Percentiles rank a stretch among this genome's conserved stretches.
These are phyloP conservation scores for Phenganax marumi DNA, from an alignment of 92 coral and sea anemone species.

Conservation along the genomic window DNA sequence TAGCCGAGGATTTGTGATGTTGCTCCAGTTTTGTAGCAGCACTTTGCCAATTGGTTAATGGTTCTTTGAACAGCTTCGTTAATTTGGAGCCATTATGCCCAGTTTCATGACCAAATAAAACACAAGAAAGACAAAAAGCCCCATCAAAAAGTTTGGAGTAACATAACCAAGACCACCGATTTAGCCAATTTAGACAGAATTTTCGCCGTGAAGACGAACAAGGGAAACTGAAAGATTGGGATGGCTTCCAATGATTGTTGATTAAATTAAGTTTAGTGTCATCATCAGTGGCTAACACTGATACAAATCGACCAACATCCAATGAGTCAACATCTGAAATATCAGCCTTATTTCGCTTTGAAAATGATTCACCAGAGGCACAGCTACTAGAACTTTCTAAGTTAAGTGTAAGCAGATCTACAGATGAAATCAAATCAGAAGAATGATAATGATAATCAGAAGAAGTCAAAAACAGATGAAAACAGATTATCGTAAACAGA, in stretches of 20 bases:
- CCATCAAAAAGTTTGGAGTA: slow-evolving; percentile 6
- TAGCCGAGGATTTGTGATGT: background rate
- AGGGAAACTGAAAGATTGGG: background rate
- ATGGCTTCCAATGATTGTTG: background rate
- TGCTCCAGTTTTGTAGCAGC: background rate
- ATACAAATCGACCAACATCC: background rate
- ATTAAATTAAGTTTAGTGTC: background rate
- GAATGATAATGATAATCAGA: background rate
- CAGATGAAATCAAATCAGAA: background rate
- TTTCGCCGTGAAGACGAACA: background rate
- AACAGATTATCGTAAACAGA: background rate
- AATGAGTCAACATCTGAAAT: background rate
- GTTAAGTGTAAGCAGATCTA: background rate
- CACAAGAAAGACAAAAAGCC: slow-evolving; percentile 10
- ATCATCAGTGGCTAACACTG: background rate
- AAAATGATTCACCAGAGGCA: background rate
- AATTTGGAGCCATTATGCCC: background rate
- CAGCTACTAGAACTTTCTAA: background rate
- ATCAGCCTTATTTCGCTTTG: background rate
- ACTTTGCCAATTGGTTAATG: slow-evolving; percentile 6
- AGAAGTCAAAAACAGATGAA: background rate
- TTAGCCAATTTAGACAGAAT: background rate
- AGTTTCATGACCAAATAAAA: background rate
- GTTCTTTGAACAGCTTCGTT: slow-evolving; percentile 3
- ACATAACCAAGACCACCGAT: slow-evolving; percentile 7